These are phyloP conservation scores for Escarpia spicata DNA, from an alignment of 2,888 invertebrate species.

Conservation along the genomic window DNA sequence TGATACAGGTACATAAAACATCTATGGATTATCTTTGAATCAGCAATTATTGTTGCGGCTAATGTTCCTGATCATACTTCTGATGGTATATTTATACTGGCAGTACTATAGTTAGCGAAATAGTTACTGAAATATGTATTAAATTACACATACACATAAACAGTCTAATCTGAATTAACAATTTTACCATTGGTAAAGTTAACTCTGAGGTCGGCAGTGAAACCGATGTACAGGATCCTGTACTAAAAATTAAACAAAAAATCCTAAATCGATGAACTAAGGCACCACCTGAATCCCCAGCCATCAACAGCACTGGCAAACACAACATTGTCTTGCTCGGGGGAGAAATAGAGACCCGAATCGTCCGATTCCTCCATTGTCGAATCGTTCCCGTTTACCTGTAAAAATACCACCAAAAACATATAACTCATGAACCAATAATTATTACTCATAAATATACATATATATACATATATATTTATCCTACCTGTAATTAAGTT, in stretches of 20 bases:
- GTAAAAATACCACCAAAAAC: too few relatives aligned
- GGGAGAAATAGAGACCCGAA: constrained; percentile 90
- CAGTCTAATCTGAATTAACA: background rate
- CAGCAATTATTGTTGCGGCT: background rate
- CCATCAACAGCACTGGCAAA: constrained; percentile 96
- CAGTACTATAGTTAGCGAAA: background rate
- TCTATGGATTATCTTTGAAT: background rate
- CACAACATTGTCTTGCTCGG: constrained; percentile 92
- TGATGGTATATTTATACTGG: background rate
- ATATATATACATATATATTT: too few relatives aligned
- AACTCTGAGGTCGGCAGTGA: background rate
- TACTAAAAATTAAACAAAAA: background rate
- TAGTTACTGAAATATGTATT: background rate
- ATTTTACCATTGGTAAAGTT: background rate
- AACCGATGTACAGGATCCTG: background rate
- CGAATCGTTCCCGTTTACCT: constrained; percentile 69
- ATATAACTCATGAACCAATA: too few relatives aligned
- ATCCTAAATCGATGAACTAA: background rate
- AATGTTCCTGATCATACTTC: background rate
- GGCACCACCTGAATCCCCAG: constrained; percentile 79
- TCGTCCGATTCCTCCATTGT: constrained; percentile 89
- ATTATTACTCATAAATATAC: too few relatives aligned
- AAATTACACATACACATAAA: background rate
- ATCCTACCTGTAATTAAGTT: too few relatives aligned
- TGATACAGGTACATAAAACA: background rate